These are phyloP conservation scores for Euwallacea fornicatus DNA, from an alignment of 1,140 invertebrate genomes.

Conservation along the genomic window DNA sequence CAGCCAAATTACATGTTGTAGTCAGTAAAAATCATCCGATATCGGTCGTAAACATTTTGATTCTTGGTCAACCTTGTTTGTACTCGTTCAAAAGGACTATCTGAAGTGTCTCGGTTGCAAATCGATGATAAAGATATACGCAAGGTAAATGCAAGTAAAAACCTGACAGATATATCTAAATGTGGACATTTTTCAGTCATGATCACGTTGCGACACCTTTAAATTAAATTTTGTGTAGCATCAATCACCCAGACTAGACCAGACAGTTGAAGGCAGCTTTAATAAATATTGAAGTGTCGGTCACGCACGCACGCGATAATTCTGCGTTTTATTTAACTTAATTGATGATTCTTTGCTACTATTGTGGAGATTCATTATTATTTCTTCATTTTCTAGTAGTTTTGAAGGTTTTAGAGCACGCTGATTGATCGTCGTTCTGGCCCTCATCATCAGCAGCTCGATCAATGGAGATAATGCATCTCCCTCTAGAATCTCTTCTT, in stretches of 20 bases:
- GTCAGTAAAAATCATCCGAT: neutral
- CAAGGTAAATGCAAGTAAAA: too few species aligned
- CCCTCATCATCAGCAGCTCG: too few species aligned
- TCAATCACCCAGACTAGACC: constrained; percentile 12
- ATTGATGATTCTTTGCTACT: constrained; percentile 7
- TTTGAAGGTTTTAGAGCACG: too few species aligned
- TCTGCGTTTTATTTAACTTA: constrained; percentile 14
- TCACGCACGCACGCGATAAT: constrained; percentile 21
- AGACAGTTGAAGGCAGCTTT: constrained; percentile 17
- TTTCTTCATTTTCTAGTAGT: too few species aligned
- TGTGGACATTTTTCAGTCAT: too few species aligned
- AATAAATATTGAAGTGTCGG: constrained; percentile 22
- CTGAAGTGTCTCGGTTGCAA: too few species aligned
- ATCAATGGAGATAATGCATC: too few species aligned
- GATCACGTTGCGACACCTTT: constrained; percentile 9
- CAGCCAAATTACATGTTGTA: neutral
- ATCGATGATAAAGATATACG: too few species aligned
- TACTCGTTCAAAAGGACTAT: too few species aligned
- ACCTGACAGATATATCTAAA: too few species aligned
- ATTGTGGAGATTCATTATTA: neutral
- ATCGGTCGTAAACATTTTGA: constrained; percentile 8
- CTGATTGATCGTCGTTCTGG: too few species aligned
- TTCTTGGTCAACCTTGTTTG: neutral
- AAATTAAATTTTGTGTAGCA: constrained; percentile 18
- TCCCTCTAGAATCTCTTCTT: too few species aligned